These are phyloP conservation scores for Geotrypetes seraphini DNA, from an alignment of 2,797 vertebrate genomes.

Conservation along the genomic window DNA sequence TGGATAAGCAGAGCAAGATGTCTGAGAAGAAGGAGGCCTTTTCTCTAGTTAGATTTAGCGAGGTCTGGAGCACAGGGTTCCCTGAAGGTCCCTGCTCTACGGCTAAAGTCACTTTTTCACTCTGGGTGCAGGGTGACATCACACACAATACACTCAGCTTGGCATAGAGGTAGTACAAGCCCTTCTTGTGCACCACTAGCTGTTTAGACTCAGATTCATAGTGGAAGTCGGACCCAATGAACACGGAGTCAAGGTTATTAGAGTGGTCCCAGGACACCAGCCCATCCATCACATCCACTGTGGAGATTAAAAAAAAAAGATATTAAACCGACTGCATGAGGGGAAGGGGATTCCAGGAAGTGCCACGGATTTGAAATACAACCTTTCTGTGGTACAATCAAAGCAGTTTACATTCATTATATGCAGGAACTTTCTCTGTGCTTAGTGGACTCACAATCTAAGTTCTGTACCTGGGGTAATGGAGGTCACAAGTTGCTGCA, in stretches of 20 bases:
- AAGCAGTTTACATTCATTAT: too few relatives aligned
- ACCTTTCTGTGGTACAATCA: too few relatives aligned
- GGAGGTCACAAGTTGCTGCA: too few relatives aligned
- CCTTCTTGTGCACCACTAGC: neutral
- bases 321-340: too few relatives aligned
- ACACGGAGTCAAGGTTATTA: neutral
- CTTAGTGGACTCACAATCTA: too few relatives aligned
- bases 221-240: neutral
- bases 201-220: neutral
- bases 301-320: too few relatives aligned
- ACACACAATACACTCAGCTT: neutral
- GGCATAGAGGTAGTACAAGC: conserved; percentile 6
- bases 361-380: too few relatives aligned
- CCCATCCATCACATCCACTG: too few relatives aligned
- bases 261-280: neutral
- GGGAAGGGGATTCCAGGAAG: too few relatives aligned
- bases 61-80: too few relatives aligned
- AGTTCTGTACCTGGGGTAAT: too few relatives aligned
- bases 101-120: neutral
- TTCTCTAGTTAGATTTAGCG: neutral
- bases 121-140: fast-evolving
- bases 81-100: neutral
- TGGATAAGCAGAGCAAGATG: neutral
- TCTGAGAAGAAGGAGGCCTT: neutral
- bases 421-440: too few relatives aligned